Evolutionary conservation across 2,888 invertebrate species (phyloP), one percentile per base, ranked within the genome.

Genomic region (Cephus spinipes): DNA sequence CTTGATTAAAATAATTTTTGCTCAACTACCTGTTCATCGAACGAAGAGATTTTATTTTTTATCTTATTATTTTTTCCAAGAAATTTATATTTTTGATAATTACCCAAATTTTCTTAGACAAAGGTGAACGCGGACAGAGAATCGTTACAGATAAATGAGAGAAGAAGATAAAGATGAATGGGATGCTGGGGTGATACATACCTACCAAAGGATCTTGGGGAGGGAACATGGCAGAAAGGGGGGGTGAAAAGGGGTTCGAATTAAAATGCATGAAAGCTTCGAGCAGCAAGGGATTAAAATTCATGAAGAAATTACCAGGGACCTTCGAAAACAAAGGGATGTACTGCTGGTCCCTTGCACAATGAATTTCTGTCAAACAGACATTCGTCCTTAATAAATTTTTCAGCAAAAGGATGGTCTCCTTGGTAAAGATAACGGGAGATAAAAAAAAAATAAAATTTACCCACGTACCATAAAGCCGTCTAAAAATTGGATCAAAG

Each of bases 281-380:
- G 83, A 84, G 87, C 85, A 78, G 80, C 83, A 83, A 77, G 75
- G 82, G 85, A 85, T 87, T 87, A 86, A 87, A 87, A 87, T 87
- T 87, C 87, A 87, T 85, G 84, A 79, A 80, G 83, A 83, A 87
- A 87, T 87, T 86, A 86, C 85, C 86, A 83, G 79, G 77, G 82
- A 80, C 80, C 76, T 83, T 85, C 82, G 82, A 84, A 87, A 86
- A 87, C 85, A 87, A 87, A 85, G 81, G 81, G 81, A 82, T 23
- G 69, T 40, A 40, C 40, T 15, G 15, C 40, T 23, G 23, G 55
- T 55, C 23, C 55, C 55, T 55, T 55, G 55, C 23, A 55, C 9
- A 55, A 55, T 55, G 23, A 55, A 55, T 55, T 23, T 55, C 55
- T 55, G 55, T 9, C 55, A 55, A 55, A 55, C 6, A 55, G 55